Base-by-base conservation (phyloP, 2,888 invertebrate species). In the Stenodema calcarata region DNA sequence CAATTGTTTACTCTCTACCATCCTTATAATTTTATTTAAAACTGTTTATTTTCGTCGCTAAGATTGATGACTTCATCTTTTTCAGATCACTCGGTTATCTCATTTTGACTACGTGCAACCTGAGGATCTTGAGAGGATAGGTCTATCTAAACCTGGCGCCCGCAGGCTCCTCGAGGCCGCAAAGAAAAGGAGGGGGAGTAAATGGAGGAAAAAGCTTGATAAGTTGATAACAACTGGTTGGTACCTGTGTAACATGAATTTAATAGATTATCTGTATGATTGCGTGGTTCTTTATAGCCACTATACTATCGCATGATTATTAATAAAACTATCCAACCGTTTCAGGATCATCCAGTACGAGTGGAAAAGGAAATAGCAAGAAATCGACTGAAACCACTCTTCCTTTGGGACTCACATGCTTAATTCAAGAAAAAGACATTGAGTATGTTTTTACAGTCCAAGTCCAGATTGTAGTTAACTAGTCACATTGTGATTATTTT, bases 91-190 rank as follows among this genome's bases (percentile, higher is more conserved):
- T 47, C 93, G 97, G 88, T 92, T 99, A 90, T 95, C 97, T 83
- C 99, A 99, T 92, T 99, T 99, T 91, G 98, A 99, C 90, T 98
- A 96, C 93, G 99, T 99, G n/a, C 96, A 96, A 90, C 92, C 96
- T 0, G 98, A 98, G 89, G 99, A 99, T 92, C 93, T 99, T 90
- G 98, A 98, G 90, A 96, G 96, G 90, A 96, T 98, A 90, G 99
- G 99, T 0, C 94, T 99, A 90, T 97, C 98, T 79, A 97, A 96
- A 91, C 99, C 99, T 83, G 99, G 98, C 2, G 95, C 97, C 3
- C 93, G 98, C 47, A 93, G 99, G 86, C 92, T 99, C 16, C 92
- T 99, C 90, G 98, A 98, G 92, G 95, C 97, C 14, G 96, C 98
- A 0, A 96, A 97, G 90, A 98, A 97, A 92, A 95, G 95, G 91